phyloP scores from a whole-genome alignment of 2,797 vertebrate genomes.

The Pelobates cultripes region DNA sequence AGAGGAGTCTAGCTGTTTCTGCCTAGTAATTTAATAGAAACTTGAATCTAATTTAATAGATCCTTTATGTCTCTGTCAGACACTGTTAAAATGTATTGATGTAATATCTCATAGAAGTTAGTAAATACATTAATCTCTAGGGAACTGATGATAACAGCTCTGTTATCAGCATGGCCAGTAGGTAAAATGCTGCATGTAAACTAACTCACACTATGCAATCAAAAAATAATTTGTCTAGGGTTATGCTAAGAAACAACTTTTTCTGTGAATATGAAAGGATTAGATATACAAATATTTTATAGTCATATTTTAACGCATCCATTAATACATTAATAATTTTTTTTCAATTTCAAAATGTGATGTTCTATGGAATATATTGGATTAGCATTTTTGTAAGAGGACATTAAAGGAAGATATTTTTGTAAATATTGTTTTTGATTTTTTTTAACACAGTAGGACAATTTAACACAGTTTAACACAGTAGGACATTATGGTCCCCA shows the following conservation, averaged over 20 bases:
- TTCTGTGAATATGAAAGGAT: not conserved
- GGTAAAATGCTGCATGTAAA: slow-evolving; percentile 38
- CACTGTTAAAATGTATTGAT: slow-evolving; percentile 67
- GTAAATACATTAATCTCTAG: slow-evolving; percentile 68
- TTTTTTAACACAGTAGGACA: no score
- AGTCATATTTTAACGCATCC: not conserved
- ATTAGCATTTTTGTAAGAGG: no score
- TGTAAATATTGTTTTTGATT: no score
- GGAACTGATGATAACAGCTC: slow-evolving; percentile 61
- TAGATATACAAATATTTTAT: not conserved
- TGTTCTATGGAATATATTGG: not conserved
- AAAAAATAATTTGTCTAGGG: slow-evolving; percentile 26
- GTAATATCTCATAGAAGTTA: slow-evolving; percentile 64
- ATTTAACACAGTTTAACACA: no score
- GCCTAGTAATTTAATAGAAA: slow-evolving; percentile 70
- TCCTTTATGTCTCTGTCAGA: slow-evolving; percentile 72
- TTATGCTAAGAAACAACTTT: slow-evolving; percentile 11
- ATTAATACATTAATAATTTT: not conserved
- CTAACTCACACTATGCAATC: slow-evolving; percentile 28
- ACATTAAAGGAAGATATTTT: no score
- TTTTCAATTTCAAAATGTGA: not conserved
- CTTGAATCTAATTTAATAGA: slow-evolving; percentile 71
- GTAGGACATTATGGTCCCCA: no score
- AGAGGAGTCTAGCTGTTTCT: slow-evolving; percentile 67
- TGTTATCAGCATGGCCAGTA: slow-evolving; percentile 49